Conservation (phyloP, 2,113 vertebrate genomes). For the Syngnathoides biaculeatus region DNA sequence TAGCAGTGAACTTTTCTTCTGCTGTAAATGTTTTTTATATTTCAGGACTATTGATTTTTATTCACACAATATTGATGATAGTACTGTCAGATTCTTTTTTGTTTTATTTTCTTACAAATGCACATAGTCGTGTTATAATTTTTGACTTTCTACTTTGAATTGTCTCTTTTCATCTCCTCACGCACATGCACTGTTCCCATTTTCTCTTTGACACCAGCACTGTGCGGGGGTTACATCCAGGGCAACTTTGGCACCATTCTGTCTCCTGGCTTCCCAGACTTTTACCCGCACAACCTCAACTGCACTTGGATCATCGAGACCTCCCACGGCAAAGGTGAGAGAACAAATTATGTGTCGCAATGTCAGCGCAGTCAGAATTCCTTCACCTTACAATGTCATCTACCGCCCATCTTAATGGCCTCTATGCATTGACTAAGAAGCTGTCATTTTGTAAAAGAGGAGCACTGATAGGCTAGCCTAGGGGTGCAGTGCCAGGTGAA, state of each 20-base stretch:
- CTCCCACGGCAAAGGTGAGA: slow-evolving; percentile 94
- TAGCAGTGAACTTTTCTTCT: slow-evolving; percentile 24
- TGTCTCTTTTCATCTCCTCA: slow-evolving; percentile 10
- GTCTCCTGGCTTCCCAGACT: slow-evolving; percentile 96
- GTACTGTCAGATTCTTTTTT: slow-evolving; percentile 29
- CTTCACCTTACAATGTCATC: slow-evolving; percentile 49
- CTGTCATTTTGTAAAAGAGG: slow-evolving; percentile 27
- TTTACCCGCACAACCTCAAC: slow-evolving; percentile 98
- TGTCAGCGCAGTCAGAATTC: slow-evolving; percentile 46
- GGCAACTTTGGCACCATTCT: slow-evolving; percentile 91
- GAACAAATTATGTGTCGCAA: slow-evolving; percentile 36
- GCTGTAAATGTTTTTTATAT: slow-evolving; percentile 58
- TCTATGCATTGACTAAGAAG: slow-evolving; percentile 44
- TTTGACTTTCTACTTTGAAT: slow-evolving; percentile 13
- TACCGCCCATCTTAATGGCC: slow-evolving; percentile 28
- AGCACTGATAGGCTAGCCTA: slow-evolving; percentile 45
- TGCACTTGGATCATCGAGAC: slow-evolving; percentile 97
- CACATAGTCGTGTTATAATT: neutral
- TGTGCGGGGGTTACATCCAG: slow-evolving; percentile 95
- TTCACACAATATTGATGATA: slow-evolving; percentile 48
- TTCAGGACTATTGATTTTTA: slow-evolving; percentile 64
- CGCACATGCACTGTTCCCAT: neutral
- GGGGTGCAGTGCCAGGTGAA: slow-evolving; percentile 33
- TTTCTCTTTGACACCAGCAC: slow-evolving; percentile 65
- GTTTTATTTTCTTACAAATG: slow-evolving; percentile 44